Conservation (phyloP, 2,888 invertebrate species). For the Odontocerum albicorne region DNA sequence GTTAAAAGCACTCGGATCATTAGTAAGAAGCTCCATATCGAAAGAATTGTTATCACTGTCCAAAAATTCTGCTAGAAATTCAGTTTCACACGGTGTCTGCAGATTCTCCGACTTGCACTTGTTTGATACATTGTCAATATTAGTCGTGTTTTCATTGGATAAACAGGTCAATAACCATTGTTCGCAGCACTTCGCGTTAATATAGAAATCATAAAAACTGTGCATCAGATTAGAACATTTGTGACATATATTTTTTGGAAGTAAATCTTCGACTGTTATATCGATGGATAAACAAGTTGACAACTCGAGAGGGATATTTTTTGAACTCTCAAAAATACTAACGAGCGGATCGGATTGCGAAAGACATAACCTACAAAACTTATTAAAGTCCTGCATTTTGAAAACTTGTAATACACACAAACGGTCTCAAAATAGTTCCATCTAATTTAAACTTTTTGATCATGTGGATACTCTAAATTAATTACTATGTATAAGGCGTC, state of each 20-base stretch:
- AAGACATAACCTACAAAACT: conserved; percentile 52
- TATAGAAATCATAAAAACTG: conserved; percentile 53
- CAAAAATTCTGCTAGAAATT: conserved; percentile 53
- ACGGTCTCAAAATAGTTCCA: too few relatives aligned
- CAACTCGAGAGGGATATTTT: conserved; percentile 48
- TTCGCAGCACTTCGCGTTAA: conserved; percentile 52
- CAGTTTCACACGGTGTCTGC: conserved; percentile 50
- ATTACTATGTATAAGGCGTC: too few relatives aligned
- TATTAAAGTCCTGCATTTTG: conserved; percentile 39
- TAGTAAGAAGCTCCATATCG: conserved; percentile 41
- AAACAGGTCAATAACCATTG: conserved; percentile 44
- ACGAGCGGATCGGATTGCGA: conserved; percentile 48
- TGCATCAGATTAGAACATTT: conserved; percentile 49
- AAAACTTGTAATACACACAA: too few relatives aligned
- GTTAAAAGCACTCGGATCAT: conserved; percentile 50
- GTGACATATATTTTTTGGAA: conserved; percentile 49
- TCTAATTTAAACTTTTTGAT: too few relatives aligned
- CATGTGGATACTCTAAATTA: too few relatives aligned
- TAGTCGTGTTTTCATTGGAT: conserved; percentile 7
- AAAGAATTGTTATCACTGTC: conserved; percentile 41
- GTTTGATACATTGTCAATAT: background rate
- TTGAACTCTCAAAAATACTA: conserved; percentile 48
- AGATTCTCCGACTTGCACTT: background rate
- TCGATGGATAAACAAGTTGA: conserved; percentile 49
- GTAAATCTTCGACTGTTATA: conserved; percentile 44